phyloP scores from a whole-genome alignment of 64 coral and sea anemone genomes.

The Stichodactyla mertensii region DNA sequence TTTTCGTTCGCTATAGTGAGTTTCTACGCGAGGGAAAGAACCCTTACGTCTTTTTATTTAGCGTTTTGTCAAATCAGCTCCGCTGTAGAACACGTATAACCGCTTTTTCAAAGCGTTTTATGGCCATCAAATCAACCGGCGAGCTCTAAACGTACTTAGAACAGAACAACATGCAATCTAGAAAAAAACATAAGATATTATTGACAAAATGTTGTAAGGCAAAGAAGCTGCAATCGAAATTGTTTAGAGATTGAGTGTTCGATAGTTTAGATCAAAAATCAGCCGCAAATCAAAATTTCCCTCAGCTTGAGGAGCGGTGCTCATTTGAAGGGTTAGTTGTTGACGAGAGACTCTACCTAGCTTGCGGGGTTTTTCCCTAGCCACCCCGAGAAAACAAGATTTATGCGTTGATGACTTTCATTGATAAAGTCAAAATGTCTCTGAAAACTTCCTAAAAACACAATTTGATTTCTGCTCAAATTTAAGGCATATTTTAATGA shows the following conservation, averaged over 20 bases:
- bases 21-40: neutral
- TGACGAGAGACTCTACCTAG: constrained; percentile 1
- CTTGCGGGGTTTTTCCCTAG: neutral
- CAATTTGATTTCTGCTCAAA: neutral
- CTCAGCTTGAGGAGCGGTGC: constrained; percentile 7
- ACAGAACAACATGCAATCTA: neutral
- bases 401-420: neutral
- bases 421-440: neutral
- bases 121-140: neutral
- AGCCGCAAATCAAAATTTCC: constrained; percentile 9
- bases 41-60: neutral
- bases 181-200: neutral
- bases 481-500: neutral
- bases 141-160: neutral
- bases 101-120: neutral
- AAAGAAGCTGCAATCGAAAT: neutral
- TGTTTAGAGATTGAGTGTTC: constrained; percentile 15
- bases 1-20: neutral
- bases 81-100: neutral
- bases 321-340: constrained; percentile 10
- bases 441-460: neutral
- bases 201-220: constrained; percentile 3
- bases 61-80: neutral
- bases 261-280: constrained; percentile 11
- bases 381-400: neutral